phyloP scores from a whole-genome alignment of 2,888 invertebrate genomes.

The Noctua pronuba region DNA sequence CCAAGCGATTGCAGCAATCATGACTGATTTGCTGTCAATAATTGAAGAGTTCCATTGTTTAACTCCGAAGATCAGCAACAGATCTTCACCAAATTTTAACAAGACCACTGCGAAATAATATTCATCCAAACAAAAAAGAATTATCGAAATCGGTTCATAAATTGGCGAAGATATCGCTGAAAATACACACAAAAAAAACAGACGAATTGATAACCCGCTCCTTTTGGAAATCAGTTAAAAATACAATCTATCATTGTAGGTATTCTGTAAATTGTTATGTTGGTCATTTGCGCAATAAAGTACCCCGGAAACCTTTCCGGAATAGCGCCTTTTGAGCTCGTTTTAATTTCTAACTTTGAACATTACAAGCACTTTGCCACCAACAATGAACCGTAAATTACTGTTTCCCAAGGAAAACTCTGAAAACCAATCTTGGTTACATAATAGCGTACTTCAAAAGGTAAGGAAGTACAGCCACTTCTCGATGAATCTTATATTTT shows the following conservation, averaged over 20 bases:
- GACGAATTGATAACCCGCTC: no score
- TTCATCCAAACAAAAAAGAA: no score
- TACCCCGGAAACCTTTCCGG: neutral
- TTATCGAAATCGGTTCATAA: no score
- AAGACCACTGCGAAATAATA: no score
- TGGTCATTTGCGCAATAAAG: neutral
- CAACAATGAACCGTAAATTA: neutral
- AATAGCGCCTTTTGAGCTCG: neutral
- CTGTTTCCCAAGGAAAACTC: neutral
- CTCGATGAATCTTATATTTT: neutral
- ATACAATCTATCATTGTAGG: neutral
- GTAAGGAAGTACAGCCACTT: neutral
- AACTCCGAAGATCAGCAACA: no score
- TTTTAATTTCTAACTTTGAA: slow-evolving; percentile 11
- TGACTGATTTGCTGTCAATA: no score
- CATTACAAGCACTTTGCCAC: neutral
- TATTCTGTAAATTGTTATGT: neutral
- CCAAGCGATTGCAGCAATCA: no score
- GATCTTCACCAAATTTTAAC: no score
- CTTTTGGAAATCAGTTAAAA: neutral
- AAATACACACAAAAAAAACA: no score
- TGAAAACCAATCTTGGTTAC: neutral
- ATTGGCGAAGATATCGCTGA: no score
- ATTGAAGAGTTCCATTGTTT: no score
- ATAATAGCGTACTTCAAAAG: neutral